Base-by-base conservation (phyloP, 2,888 invertebrate species). In the Hemithea aestivaria region DNA sequence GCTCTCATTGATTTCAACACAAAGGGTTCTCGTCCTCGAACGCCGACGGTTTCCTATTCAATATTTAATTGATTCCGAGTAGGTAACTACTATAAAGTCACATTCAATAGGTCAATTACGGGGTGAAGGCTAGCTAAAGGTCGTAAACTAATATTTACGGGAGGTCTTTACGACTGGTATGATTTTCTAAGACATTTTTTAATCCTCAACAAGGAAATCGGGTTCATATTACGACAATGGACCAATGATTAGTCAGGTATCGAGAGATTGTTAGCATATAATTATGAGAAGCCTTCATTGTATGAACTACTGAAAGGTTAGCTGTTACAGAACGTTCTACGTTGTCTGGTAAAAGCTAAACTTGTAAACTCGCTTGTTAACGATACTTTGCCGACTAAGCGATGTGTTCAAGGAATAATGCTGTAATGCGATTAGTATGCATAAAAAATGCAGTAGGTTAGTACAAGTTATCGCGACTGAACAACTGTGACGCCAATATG, bases 401-500 rank as follows among this genome's bases (percentile, higher is more conserved):
- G 73, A 84, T 85, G 83, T 83, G 80, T 75, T 76, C 55, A 62
- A 73, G 68, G 66, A 71, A 68, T 69, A 75, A 77, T 80, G 75
- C 70, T 66, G 66, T 66, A 56, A 79, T 81, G 84, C 76, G 69
- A 62, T 76, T 62, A 66, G 66, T 76, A 81, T 81, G 80, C 77
- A 71, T 60, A 78, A 71, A 71, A 62, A 81, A 81, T 81, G 71
- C 73, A 66, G 61, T 36, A 36, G 33, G 10, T n/a, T n/a, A n/a
- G n/a, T 66, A 77, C 84, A 85, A 85, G 87, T 81, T 83, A 87
- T 85, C 87, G 84, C 83, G 66, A 58, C 65, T 59, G 56, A 58
- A 58, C 45, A 55, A 62, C 53, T 56, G 65, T 70, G 67, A 62
- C 69, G 74, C 73, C 76, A 80, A 81, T n/a, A n/a, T 82, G 48